Evolutionary conservation across 2,888 invertebrate genomes (phyloP).

Genomic region (Gastrophysa polygoni): DNA sequence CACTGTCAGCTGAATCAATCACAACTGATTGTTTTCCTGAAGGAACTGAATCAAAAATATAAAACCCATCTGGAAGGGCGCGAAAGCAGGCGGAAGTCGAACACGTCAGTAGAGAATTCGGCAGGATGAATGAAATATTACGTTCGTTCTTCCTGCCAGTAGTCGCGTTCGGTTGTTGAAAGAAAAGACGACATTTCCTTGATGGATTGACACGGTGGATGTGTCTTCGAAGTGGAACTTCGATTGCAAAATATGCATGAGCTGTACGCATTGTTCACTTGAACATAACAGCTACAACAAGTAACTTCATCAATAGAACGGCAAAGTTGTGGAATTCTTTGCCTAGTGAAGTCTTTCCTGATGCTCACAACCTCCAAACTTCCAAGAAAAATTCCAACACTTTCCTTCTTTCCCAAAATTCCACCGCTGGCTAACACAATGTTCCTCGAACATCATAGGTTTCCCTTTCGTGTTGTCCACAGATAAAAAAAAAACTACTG

Average conservation of each 20-base stretch:
- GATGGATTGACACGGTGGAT: background rate
- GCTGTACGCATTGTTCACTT: background rate
- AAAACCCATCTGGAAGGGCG: slow-evolving; percentile 9
- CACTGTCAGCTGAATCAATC: slow-evolving; percentile 22
- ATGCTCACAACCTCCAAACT: too few species aligned
- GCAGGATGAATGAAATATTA: slow-evolving; percentile 25
- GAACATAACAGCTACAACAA: too few species aligned
- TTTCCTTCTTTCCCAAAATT: too few species aligned
- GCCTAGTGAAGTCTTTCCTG: too few species aligned
- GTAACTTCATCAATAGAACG: too few species aligned
- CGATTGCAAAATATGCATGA: too few species aligned
- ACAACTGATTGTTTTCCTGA: slow-evolving; percentile 18
- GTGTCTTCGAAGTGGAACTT: background rate
- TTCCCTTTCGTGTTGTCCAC: too few species aligned
- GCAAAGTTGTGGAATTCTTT: too few species aligned
- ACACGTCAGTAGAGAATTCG: slow-evolving; percentile 21
- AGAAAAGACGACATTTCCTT: slow-evolving; percentile 12
- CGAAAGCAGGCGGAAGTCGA: slow-evolving; percentile 18
- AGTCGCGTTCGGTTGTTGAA: slow-evolving; percentile 16
- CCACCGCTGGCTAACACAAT: too few species aligned
- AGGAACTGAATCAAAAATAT: slow-evolving; percentile 2
- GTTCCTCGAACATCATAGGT: too few species aligned
- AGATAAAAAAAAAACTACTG: too few species aligned
- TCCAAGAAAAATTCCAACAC: too few species aligned
- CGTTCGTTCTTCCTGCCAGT: slow-evolving; percentile 2